Percentiles rank a stretch among this genome's conserved stretches.
phyloP scores from a whole-genome alignment of 2,113 vertebrate species.

The Passer domesticus region DNA sequence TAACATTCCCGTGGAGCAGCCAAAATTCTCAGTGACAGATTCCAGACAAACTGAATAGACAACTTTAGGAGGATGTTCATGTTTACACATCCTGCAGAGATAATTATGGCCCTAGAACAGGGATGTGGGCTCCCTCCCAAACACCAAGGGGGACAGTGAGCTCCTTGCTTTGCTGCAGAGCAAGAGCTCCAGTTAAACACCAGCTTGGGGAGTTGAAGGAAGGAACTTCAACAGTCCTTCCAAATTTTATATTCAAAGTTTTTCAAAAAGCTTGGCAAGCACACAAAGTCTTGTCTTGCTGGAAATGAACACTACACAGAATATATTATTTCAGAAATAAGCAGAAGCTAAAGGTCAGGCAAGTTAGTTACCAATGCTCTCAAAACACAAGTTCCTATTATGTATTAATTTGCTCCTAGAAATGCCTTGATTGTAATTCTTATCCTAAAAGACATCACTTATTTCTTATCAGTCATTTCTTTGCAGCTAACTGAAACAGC shows the following conservation, averaged over 20 bases:
- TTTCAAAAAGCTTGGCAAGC: background rate
- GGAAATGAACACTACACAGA: background rate
- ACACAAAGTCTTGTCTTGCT: background rate
- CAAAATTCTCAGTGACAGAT: background rate
- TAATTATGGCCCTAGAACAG: background rate
- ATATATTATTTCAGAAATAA: background rate
- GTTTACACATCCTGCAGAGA: background rate
- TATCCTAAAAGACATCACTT: background rate
- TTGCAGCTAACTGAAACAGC: background rate
- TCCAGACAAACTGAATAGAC: background rate
- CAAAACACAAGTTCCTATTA: background rate
- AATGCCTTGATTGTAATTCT: background rate
- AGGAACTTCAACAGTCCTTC: background rate
- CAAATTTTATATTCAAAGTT: background rate
- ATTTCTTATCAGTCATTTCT: background rate
- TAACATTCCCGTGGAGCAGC: background rate
- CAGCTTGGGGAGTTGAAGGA: background rate
- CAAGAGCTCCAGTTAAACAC: background rate
- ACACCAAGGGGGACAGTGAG: background rate
- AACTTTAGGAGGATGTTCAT: background rate
- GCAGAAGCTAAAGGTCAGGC: background rate
- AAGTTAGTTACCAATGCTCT: background rate
- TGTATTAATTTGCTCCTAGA: background rate
- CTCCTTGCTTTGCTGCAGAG: background rate
- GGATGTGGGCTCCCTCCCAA: background rate